Evolutionary conservation across 2,797 vertebrate genomes (phyloP).

Genomic region (Cyprinodon diabolis): DNA sequence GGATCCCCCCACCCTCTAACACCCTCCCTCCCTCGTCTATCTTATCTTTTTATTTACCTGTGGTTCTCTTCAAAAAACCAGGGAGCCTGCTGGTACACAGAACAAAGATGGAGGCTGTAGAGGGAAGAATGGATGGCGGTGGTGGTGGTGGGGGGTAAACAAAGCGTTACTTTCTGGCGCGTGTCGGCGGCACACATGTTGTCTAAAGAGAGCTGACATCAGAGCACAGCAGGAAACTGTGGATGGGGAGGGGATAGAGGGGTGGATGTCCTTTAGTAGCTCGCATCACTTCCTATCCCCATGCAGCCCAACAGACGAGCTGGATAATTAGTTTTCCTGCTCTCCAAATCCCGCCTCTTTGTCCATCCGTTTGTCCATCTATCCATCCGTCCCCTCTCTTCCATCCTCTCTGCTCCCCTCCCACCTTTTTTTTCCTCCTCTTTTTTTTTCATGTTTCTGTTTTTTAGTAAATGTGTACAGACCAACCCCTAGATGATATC

Average conservation of each 20-base stretch:
- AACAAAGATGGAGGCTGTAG: conserved; percentile 91
- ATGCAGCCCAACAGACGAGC: conserved; percentile 89
- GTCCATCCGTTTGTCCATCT: conserved; percentile 74
- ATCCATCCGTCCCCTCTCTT: conserved; percentile 49
- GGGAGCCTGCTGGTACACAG: conserved; percentile 92
- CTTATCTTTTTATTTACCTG: conserved; percentile 96
- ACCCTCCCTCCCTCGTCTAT: conserved; percentile 45
- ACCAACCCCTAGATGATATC: conserved; percentile 80
- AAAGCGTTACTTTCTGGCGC: conserved; percentile 97
- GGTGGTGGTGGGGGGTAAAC: conserved; percentile 85
- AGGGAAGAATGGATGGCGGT: conserved; percentile 78
- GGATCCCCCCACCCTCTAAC: conserved; percentile 75
- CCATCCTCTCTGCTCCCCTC: conserved; percentile 53
- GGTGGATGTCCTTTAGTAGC: conserved; percentile 96
- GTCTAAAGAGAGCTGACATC: conserved; percentile 99
- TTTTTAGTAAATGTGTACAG: conserved; percentile 76
- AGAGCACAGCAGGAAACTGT: conserved; percentile 96
- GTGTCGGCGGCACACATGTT: conserved; percentile 97
- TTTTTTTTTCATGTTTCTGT: conserved; percentile 70
- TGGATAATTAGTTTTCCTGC: conserved; percentile 91
- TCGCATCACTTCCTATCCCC: conserved; percentile 92
- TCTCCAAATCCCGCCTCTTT: conserved; percentile 76
- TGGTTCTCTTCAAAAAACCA: conserved; percentile 86
- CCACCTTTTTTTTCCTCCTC: conserved; percentile 57
- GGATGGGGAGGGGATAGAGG: conserved; percentile 75